These are phyloP conservation scores for Acyrthosiphon pisum DNA, from an alignment of 1,140 invertebrate species.

Conservation along the genomic window DNA sequence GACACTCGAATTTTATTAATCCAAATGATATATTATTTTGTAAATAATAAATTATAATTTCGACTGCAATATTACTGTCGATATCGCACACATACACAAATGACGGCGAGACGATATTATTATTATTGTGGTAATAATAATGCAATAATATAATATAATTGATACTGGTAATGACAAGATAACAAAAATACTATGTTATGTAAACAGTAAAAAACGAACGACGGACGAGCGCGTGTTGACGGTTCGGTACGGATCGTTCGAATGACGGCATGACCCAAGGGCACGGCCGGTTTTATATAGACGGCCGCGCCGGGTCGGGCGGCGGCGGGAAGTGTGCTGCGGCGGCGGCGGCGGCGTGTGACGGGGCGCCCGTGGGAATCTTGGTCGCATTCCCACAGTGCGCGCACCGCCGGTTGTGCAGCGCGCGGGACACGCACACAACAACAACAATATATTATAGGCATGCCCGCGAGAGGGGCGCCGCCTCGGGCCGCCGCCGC, in stretches of 20 bases:
- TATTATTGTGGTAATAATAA: not conserved
- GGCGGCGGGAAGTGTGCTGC: conserved; percentile 12
- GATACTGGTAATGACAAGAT: no score
- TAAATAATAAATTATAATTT: no score
- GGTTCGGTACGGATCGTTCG: conserved; percentile 49
- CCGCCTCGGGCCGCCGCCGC: not conserved
- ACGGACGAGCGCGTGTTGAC: conserved; percentile 27
- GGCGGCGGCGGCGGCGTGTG: conserved; percentile 27
- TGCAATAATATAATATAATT: no score
- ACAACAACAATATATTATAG: not conserved
- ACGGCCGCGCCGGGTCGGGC: not conserved
- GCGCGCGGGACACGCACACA: conserved; percentile 42
- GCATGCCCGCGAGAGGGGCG: conserved; percentile 32
- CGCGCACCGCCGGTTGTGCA: not conserved
- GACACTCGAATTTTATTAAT: not conserved
- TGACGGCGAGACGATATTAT: not conserved
- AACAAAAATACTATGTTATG: no score
- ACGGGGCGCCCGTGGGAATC: conserved; percentile 54
- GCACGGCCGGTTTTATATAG: conserved; percentile 44
- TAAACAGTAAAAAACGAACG: not conserved
- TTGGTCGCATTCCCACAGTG: conserved; percentile 55
- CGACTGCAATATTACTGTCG: not conserved
- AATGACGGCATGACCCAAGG: conserved; percentile 50
- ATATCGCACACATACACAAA: not conserved
- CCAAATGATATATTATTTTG: no score